Percentiles rank a stretch among this genome's conserved stretches.
These are phyloP conservation scores for Dermochelys coriacea DNA, from an alignment of 2,797 vertebrate genomes.

Conservation along the genomic window DNA sequence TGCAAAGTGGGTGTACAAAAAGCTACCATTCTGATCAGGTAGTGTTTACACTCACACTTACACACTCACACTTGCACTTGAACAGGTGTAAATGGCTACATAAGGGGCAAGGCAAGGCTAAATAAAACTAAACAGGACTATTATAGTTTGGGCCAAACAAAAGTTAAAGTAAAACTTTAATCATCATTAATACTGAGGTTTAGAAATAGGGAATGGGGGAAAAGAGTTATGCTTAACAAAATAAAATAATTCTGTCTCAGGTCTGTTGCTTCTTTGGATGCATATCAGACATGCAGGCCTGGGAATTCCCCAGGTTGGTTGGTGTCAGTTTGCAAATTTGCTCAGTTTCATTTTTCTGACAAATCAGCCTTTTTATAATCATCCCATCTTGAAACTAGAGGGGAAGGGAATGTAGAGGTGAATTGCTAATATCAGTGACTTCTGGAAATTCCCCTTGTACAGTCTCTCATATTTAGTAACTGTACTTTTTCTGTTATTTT, in stretches of 20 bases:
- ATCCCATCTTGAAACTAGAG: conserved; percentile 86
- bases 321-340: conserved; percentile 71
- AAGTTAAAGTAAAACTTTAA: neutral
- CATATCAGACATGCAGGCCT: conserved; percentile 55
- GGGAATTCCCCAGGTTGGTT: conserved; percentile 74
- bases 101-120: neutral
- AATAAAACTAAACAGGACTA: neutral
- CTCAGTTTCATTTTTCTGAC: conserved; percentile 74
- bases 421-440: conserved; percentile 80
- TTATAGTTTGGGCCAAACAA: neutral
- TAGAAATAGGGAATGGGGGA: neutral
- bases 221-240: neutral
- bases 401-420: conserved; percentile 82
- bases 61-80: too few relatives aligned
- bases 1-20: fast-evolving
- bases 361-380: conserved; percentile 75
- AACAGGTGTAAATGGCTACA: neutral
- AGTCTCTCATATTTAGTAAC: conserved; percentile 68
- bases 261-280: conserved; percentile 62
- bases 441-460: conserved; percentile 87
- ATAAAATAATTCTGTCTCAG: neutral
- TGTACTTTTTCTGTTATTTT: conserved; percentile 65
- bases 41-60: neutral
- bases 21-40: fast-evolving
- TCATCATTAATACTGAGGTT: fast-evolving